Evolutionary conservation across 2,888 invertebrate species (phyloP).

Genomic region (Cataglyphis cursor): DNA sequence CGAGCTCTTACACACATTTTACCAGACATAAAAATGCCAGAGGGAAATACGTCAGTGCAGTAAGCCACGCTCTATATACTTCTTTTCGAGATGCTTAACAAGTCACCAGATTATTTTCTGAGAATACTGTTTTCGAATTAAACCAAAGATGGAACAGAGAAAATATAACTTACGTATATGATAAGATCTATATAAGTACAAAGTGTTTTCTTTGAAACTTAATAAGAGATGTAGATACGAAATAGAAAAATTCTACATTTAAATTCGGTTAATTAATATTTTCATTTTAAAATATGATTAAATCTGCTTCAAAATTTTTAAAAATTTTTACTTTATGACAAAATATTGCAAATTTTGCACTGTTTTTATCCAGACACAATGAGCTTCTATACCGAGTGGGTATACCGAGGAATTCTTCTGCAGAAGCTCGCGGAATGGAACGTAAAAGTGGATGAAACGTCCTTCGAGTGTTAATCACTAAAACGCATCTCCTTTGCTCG

Average conservation of each 20-base stretch:
- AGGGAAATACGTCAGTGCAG: slow-evolving; percentile 51
- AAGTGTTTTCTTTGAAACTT: background rate
- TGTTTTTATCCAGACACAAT: background rate
- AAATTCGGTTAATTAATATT: slow-evolving; percentile 15
- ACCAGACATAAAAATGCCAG: slow-evolving; percentile 56
- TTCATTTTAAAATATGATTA: background rate
- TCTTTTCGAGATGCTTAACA: slow-evolving; percentile 54
- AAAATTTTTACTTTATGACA: slow-evolving; percentile 7
- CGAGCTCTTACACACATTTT: slow-evolving; percentile 55
- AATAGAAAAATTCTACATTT: background rate
- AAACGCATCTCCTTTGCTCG: slow-evolving; percentile 32
- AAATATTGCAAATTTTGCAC: background rate
- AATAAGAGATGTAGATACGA: background rate
- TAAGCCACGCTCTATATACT: slow-evolving; percentile 33
- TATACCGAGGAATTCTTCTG: background rate
- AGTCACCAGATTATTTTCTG: slow-evolving; percentile 53
- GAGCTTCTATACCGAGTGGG: background rate
- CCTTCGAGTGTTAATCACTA: slow-evolving; percentile 44
- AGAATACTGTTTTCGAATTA: slow-evolving; percentile 45
- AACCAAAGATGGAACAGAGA: slow-evolving; percentile 5
- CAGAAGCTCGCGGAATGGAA: slow-evolving; percentile 24
- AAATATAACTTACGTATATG: slow-evolving; percentile 11
- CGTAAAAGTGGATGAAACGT: slow-evolving; percentile 38
- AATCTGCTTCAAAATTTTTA: background rate
- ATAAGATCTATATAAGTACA: background rate